Conservation (phyloP, 30 jellyfish, hydroid and myxozoan species). For the Nemopilema nomurai region DNA sequence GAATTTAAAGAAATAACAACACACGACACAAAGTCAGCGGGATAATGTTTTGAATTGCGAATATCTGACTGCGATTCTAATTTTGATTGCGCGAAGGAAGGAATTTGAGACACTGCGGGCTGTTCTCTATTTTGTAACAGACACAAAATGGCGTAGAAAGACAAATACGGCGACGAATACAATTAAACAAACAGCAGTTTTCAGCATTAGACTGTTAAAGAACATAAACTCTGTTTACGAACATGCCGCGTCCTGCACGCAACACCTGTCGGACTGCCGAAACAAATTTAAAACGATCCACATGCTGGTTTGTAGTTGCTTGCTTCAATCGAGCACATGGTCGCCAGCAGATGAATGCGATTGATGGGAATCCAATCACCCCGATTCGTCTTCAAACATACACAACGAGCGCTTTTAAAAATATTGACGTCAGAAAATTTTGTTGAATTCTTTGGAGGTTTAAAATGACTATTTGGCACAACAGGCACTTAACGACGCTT, state of each 20-base stretch:
- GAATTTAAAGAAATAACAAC: neutral
- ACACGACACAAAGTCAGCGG: neutral
- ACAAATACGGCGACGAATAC: neutral
- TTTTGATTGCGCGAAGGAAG: neutral
- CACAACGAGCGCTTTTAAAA: neutral
- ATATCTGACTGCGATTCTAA: neutral
- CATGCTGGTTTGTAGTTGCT: slow-evolving; percentile 44
- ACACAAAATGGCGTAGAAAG: neutral
- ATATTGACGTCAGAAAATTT: neutral
- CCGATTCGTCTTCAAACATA: neutral
- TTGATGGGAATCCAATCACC: neutral
- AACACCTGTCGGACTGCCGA: slow-evolving; percentile 36
- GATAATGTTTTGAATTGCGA: neutral
- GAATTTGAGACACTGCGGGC: neutral
- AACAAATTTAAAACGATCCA: slow-evolving; percentile 35
- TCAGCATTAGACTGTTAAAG: neutral
- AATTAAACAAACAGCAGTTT: neutral
- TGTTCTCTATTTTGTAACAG: neutral
- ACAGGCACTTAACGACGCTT: slow-evolving; percentile 9
- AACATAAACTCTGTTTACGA: neutral
- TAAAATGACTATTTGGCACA: neutral
- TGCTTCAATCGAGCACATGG: slow-evolving; percentile 67
- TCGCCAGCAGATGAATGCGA: slow-evolving; percentile 1
- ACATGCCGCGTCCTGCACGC: slow-evolving; percentile 42
- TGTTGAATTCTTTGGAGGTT: slow-evolving; percentile 11